Percentiles rank a stretch among this genome's conserved stretches.
These are phyloP conservation scores for Xiphorhynchus elegans DNA, from an alignment of 2,113 vertebrate species.

Conservation along the genomic window DNA sequence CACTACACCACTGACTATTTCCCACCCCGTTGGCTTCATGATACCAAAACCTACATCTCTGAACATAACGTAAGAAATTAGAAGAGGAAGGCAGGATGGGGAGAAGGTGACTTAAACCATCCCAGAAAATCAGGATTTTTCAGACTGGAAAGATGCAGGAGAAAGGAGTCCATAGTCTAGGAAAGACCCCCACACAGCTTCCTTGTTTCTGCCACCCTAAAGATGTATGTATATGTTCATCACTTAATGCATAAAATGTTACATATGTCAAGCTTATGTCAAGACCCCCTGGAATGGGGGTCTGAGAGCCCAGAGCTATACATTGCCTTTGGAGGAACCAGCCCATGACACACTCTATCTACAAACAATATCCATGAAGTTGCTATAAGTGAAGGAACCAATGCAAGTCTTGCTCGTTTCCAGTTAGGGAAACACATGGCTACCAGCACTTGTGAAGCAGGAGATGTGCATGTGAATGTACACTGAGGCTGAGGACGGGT, in stretches of 20 bases:
- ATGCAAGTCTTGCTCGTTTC: background rate
- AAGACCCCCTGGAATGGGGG: background rate
- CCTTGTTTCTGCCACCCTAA: background rate
- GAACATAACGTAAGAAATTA: background rate
- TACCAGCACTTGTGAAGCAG: background rate
- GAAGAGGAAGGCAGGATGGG: background rate
- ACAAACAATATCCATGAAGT: background rate
- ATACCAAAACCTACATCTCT: background rate
- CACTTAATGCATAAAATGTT: background rate
- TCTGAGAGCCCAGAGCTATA: background rate
- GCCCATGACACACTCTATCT: fast-evolving
- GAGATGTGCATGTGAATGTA: background rate
- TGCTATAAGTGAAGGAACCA: background rate
- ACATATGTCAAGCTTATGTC: background rate
- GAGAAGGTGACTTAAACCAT: background rate
- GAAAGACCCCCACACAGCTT: background rate
- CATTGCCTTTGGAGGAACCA: background rate
- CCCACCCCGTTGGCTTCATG: background rate
- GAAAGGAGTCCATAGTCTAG: background rate
- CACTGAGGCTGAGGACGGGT: fast-evolving
- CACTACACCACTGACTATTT: background rate
- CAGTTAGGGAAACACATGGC: background rate
- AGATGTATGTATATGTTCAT: fast-evolving
- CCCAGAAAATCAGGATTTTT: background rate
- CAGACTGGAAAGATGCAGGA: background rate